phyloP scores from a whole-genome alignment of 2,797 vertebrate species.

The Gambusia yucatana region DNA sequence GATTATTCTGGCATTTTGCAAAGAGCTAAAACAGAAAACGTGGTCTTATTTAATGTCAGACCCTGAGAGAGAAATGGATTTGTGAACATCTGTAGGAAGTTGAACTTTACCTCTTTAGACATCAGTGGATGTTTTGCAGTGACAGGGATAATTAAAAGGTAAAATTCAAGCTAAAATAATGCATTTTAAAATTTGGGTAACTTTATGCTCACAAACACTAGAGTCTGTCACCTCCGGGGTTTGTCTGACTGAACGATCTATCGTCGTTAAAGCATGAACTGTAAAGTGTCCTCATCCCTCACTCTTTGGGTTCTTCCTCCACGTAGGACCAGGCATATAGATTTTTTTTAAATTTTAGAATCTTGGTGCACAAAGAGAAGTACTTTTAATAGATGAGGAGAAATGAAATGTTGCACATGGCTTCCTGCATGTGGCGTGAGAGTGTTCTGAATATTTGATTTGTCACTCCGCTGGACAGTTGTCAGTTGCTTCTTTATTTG shows the following conservation, averaged over 20 bases:
- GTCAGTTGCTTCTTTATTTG: not conserved
- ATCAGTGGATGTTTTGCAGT: not conserved
- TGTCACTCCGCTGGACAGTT: not conserved
- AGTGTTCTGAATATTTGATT: not conserved
- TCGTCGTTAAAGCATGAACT: not conserved
- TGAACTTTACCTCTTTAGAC: not conserved
- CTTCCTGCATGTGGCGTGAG: not conserved
- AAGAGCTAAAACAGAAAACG: not conserved
- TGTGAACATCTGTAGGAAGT: not conserved
- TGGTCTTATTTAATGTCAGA: not conserved
- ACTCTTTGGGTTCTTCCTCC: not conserved
- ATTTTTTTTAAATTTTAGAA: not conserved
- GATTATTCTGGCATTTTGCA: not conserved
- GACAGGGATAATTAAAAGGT: not conserved
- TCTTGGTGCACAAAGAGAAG: not conserved
- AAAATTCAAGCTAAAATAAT: not conserved
- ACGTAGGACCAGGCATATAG: too few relatives aligned
- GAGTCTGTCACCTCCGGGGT: not conserved
- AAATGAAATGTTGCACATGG: not conserved
- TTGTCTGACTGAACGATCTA: not conserved
- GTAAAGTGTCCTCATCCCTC: not conserved
- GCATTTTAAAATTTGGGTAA: not conserved
- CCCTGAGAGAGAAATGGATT: not conserved
- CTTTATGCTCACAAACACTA: not conserved
- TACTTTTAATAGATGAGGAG: not conserved